Evolutionary conservation across 2,113 vertebrate genomes (phyloP), one percentile per base, ranked within the genome.

Genomic region (Clinocottus analis): DNA sequence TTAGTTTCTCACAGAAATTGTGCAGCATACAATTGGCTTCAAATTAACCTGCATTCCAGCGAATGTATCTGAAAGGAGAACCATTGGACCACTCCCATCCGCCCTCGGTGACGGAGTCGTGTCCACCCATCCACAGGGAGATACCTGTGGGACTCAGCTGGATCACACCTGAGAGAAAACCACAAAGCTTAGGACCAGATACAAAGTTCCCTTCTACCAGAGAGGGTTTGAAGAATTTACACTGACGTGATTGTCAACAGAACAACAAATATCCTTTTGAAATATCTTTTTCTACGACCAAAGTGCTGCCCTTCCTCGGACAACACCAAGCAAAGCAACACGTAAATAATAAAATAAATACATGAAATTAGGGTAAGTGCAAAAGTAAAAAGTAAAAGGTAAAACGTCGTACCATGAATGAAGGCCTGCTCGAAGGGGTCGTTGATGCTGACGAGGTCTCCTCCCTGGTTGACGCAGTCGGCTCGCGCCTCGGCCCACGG

Each of bases 101-200:
- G 0, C 93, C 93, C 58, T 95, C 95, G 0, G 89, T 93, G 62
- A 94, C 2, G 0, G 93, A 93, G 87, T 95, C 94, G 14, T 95
- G 95, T 1, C 90, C 95, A 0, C 95, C 95, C 86, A 94, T 94
- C 95, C 95, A 95, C 80, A 96, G 58, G n/a, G 94, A 88, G 58
- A 94, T 89, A 9, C 95, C 95, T 0, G 88, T 93, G 3, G 93
- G 91, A 67, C 83, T 83, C 21, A 67, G 35, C 83, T 93, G 89
- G 72, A 94, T 85, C 63, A 92, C 41, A 80, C 84, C 95, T 95
- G 55, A 16, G 39, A 37, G 51, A 19, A 82, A 79, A 80, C 12
- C 61, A 17, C 17, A 68, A 27, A 7, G 13, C 19, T 49, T 47
- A n/a, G 14, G 5, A 14, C 23, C 1, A 4, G 10, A 27, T 13